phyloP scores from a whole-genome alignment of 2,113 vertebrate species.

The Neolamprologus longior region DNA sequence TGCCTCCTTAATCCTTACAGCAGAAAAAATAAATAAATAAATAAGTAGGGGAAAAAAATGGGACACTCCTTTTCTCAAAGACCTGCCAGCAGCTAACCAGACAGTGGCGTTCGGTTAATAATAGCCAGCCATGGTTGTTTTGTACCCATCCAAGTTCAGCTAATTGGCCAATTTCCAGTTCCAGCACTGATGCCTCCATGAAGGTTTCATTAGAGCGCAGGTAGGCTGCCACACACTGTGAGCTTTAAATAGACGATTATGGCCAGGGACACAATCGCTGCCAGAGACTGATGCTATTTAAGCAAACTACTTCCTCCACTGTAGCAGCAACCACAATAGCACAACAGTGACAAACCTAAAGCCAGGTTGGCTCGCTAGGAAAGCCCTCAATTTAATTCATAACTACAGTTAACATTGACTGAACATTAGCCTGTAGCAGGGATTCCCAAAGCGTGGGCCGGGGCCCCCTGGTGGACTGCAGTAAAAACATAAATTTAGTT shows the following conservation, averaged over 20 bases:
- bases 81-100: slow-evolving; percentile 29
- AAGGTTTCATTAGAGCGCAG: slow-evolving; percentile 11
- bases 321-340: neutral
- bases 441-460: neutral
- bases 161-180: slow-evolving; percentile 23
- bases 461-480: neutral
- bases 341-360: neutral
- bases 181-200: neutral
- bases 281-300: neutral
- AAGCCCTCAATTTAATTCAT: neutral
- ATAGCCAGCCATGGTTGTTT: slow-evolving; percentile 51
- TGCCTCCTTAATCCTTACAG: slow-evolving; percentile 33
- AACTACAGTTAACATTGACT: neutral
- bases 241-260: neutral
- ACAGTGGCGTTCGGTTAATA: slow-evolving; percentile 49
- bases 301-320: neutral
- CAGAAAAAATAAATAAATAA: neutral
- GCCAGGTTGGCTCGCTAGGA: neutral
- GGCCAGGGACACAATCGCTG: neutral
- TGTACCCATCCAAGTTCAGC: neutral
- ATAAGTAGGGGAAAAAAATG: rapidly evolving
- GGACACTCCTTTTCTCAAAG: slow-evolving; percentile 9
- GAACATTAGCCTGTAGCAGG: neutral
- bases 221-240: neutral
- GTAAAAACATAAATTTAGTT: neutral